A percentile compares a stretch with the other conserved stretches of the same genome.
phyloP scores from a whole-genome alignment of 2,888 invertebrate genomes.

The Polymixis lichenea region DNA sequence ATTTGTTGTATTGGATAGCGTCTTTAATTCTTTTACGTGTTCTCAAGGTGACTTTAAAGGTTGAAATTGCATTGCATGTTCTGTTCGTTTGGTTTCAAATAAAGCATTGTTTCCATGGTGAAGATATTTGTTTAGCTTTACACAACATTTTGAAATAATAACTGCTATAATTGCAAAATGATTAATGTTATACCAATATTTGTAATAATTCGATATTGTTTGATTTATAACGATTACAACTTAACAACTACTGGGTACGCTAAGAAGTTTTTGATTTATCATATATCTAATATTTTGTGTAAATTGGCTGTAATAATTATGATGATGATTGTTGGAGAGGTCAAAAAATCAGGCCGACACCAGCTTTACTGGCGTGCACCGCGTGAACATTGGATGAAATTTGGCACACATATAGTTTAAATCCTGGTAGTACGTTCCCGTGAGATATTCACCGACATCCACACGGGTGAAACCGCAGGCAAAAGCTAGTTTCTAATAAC shows the following conservation, averaged over 20 bases:
- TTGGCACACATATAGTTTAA: no score
- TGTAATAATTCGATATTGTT: constrained; percentile 43
- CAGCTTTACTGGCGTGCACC: no score
- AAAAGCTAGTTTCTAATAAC: constrained; percentile 38
- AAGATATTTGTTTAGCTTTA: constrained; percentile 1
- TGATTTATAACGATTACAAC: constrained; percentile 51
- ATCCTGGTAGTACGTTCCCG: no score
- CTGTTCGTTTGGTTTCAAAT: neutral
- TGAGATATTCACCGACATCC: no score
- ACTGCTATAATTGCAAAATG: constrained; percentile 47
- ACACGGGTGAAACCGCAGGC: no score
- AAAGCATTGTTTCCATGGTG: constrained; percentile 1
- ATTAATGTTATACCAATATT: constrained; percentile 46
- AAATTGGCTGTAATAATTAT: no score
- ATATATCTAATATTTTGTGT: no score
- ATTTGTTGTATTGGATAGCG: constrained; percentile 53
- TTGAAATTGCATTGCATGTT: constrained; percentile 4
- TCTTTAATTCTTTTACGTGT: constrained; percentile 31
- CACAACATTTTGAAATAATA: constrained; percentile 14
- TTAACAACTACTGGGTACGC: constrained; percentile 50
- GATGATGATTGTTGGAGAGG: no score
- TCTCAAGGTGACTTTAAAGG: neutral
- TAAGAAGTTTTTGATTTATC: constrained; percentile 51
- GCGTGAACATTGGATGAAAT: no score
- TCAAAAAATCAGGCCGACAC: no score